Base-by-base conservation (phyloP, 1,140 invertebrate genomes). In the Solen grandis region DNA sequence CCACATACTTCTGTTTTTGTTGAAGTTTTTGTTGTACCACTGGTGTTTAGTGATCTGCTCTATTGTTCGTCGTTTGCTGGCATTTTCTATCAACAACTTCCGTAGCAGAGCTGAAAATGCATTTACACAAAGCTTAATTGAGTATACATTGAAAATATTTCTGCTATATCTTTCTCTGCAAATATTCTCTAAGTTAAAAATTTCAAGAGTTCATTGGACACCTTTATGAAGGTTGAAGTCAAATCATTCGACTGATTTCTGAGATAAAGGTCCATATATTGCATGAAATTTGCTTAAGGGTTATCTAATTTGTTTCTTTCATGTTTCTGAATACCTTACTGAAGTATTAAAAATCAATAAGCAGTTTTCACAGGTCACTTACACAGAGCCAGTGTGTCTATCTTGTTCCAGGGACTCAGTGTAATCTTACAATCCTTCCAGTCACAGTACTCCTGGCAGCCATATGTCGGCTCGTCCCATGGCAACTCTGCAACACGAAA, bases 401-500 rank as follows among this genome's bases (percentile, higher is more conserved):
- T 93, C 91, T 97, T 97, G 60, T 93, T 95, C 97, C 97, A 98
- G 0, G 96, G 96, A 4, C 94, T 80, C 5, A 81, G 74, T 84
- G 86, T 94, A 8, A 91, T 94, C 70, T 94, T 94, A 74, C 91
- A 91, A 54, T 94, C 93, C 84, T 94, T 95, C 97, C 97, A 99
- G 54, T 94, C 93, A 25, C 92, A 91, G 92, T 95, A 99, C 88
- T 97, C 96, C 27, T 90, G 81, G 90, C 95, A 96, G 13, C 94
- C 92, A 59, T 92, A 90, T 36, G 93, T 93, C 0, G 98, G 95
- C 88, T 96, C 95, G 93, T 97, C 96, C 98, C 98, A 99, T 27
- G 97, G 97, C 76, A 99, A 92, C 93, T 99, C 97, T 97, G 92
- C 46, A 93, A 77, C n/a, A 91, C 83, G 81, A 86, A 84, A 50